Base-by-base conservation (phyloP, 2,797 vertebrate genomes). In the Sciurus carolinensis region DNA sequence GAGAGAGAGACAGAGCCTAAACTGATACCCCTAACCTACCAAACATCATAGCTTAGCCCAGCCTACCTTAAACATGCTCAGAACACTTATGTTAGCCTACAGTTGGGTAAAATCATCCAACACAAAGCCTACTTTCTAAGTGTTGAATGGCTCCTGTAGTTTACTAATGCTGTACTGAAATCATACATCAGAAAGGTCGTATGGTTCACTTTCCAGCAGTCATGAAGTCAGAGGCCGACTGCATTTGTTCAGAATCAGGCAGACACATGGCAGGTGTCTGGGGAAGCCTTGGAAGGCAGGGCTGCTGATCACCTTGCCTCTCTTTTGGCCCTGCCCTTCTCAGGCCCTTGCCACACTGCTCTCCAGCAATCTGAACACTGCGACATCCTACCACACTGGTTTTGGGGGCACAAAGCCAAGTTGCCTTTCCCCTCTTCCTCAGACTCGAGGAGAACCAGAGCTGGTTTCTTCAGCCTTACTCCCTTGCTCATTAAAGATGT, bases 401-500 rank as follows among this genome's bases (percentile, higher is more conserved):
- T 52, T 64, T 64, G 4, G 42, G 28, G 14, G 26, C 64, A 30
- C n/a, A 57, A 62, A 79, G 54, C 80, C 22, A 30, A 0, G 7
- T 73, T 77, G 28, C 80, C 95, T 87, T 82, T 39, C 44, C 57
- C 69, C 30, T 15, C 75, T 92, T 90, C 24, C 15, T 39, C 28
- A 54, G 76, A 50, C 30, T 18, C 62, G 36, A 47, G 73, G 57
- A 7, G 62, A 47, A 73, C 28, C 3, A 6, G 47, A 71, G 42
- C 52, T 39, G 42, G 42, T 36, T 82, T 73, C 54, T 36, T 30
- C 18, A 52, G 57, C 30, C 72, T 83, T 69, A 24, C 30, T 69
- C 73, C 0, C 28, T 84, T 7, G 91, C 30, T 96, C 81, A 86
- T 90, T 93, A 72, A 98, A 94, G 17, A 50, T 79, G 66, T 7